These are phyloP conservation scores for Pseudochirops corinnae DNA, from an alignment of 2,797 vertebrate species.

Conservation along the genomic window DNA sequence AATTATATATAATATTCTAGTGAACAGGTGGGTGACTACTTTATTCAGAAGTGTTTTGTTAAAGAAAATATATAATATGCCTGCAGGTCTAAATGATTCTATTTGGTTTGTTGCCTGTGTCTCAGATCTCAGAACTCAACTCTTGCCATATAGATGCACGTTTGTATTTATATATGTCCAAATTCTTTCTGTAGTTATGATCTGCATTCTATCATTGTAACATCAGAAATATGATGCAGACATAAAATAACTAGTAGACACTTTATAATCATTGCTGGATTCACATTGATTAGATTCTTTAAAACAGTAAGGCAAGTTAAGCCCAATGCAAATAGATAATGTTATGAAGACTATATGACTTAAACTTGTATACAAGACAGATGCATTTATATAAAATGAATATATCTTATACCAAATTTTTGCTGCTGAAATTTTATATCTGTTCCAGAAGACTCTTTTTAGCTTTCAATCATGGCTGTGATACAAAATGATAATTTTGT, in stretches of 20 bases:
- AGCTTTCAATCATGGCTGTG: slow-evolving; percentile 48
- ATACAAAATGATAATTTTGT: slow-evolving; percentile 62
- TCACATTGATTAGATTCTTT: slow-evolving; percentile 41
- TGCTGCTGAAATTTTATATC: not conserved
- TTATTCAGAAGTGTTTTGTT: slow-evolving; percentile 70
- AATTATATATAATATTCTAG: slow-evolving; percentile 69
- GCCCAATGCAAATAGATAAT: slow-evolving; percentile 40
- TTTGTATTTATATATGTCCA: slow-evolving; percentile 39
- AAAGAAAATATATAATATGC: slow-evolving; percentile 51
- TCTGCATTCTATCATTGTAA: not conserved
- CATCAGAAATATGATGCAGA: slow-evolving; percentile 25
- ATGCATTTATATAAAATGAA: slow-evolving; percentile 12
- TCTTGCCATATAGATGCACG: slow-evolving; percentile 24
- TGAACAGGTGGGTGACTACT: slow-evolving; percentile 58
- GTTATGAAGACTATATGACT: not conserved
- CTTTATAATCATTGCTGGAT: slow-evolving; percentile 44
- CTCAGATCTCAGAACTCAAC: slow-evolving; percentile 35
- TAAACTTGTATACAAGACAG: slow-evolving; percentile 20
- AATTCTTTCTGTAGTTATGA: slow-evolving; percentile 1
- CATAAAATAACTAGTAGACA: slow-evolving; percentile 32
- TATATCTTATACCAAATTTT: not conserved
- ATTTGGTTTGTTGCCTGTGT: not conserved
- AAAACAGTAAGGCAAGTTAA: not conserved
- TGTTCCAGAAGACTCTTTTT: not conserved
- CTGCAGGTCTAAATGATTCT: not conserved